Evolutionary conservation across 2,888 invertebrate genomes (phyloP).

Genomic region (Eupithecia abbreviata): DNA sequence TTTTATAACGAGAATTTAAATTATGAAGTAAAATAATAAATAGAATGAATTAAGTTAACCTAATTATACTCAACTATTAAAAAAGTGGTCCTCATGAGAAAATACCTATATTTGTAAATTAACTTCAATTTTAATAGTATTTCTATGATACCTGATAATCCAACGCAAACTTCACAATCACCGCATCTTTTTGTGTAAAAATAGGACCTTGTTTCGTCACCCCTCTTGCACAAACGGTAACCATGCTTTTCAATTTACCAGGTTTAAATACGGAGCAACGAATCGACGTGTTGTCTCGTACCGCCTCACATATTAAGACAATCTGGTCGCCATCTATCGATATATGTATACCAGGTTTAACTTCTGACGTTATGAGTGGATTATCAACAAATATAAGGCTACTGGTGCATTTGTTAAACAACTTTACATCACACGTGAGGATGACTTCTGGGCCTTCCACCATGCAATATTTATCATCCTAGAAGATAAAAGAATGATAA

Average conservation of each 20-base stretch:
- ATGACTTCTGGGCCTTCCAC: conserved; percentile 44
- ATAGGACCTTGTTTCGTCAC: conserved; percentile 43
- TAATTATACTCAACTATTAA: neutral
- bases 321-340: conserved; percentile 53
- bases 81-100: neutral
- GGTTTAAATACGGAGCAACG: conserved; percentile 53
- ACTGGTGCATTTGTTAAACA: conserved; percentile 55
- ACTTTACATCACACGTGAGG: conserved; percentile 47
- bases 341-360: conserved; percentile 53
- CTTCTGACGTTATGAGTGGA: conserved; percentile 48
- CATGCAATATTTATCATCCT: conserved; percentile 44
- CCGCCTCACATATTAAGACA: conserved; percentile 48
- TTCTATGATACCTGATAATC: conserved; percentile 53
- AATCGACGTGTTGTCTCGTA: conserved; percentile 44
- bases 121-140: neutral
- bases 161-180: conserved; percentile 54
- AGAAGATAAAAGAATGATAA: conserved; percentile 18
- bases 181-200: conserved; percentile 53
- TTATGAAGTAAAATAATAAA: no score
- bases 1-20: no score
- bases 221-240: conserved; percentile 50
- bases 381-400: conserved; percentile 57
- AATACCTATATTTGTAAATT: no score
- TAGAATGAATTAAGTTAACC: neutral
- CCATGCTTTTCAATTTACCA: conserved; percentile 50